Base-by-base conservation (phyloP, 1,140 invertebrate genomes). In the Drosophila lowei region DNA sequence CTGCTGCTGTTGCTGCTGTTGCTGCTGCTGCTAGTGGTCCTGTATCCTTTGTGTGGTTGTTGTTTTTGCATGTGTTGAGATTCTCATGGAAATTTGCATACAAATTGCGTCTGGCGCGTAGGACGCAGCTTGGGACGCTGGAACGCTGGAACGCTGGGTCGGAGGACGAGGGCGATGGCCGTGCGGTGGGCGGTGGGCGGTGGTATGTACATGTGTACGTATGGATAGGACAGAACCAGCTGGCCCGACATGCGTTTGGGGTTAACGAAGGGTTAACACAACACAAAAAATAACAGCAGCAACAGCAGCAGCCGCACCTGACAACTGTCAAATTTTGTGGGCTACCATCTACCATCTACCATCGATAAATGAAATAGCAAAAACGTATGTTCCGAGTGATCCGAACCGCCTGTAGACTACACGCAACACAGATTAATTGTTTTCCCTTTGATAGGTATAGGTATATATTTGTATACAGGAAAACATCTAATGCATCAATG, bases 21-120 rank as follows among this genome's bases (percentile, higher is more conserved):
- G 41, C 41, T 67, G 57, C 50, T 49, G 59, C n/a, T 57, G 43
- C 43, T 56, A 43, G 55, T 42, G 49, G 23, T 25, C 23, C 23
- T 47, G 50, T 65, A 59, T 76, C 55, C 52, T 53, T 73, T 55
- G 47, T 68, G 57, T 74, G 64, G 59, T 77, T 63, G 54, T 67
- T 72, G 52, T 72, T 76, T 56, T 62, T 70, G 79, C 83, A 89
- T 89, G 85, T 89, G 85, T 84, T 88, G 84, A 88, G 85, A 89
- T 89, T 89, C 84, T 77, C 84, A 89, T 85, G 77, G 73, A 84
- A 89, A 89, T 89, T 89, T 89, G 84, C 84, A 89, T 89, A 89
- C 86, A 89, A 89, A 89, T 89, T 89, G 84, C 85, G 84, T 89
- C 85, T 89, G 84, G 84, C 85, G 77, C 73, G 60, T 85, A 78